phyloP scores from a whole-genome alignment of 2,113 vertebrate genomes.

The Carassius gibelio region DNA sequence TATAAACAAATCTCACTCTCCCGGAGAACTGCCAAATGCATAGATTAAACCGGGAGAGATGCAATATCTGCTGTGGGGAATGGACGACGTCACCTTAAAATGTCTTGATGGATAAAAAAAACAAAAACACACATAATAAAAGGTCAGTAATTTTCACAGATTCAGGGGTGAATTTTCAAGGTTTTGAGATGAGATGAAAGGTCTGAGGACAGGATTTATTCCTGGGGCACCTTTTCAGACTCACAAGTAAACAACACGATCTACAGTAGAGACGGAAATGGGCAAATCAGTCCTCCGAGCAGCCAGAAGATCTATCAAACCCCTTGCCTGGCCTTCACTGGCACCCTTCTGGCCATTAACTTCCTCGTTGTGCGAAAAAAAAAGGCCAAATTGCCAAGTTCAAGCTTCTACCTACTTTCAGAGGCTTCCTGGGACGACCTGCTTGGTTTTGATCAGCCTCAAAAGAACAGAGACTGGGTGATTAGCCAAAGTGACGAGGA shows the following conservation, averaged over 20 bases:
- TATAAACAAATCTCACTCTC: slow-evolving; percentile 20
- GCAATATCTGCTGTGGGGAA: background rate
- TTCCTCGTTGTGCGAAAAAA: slow-evolving; percentile 50
- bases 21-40: background rate
- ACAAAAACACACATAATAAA: background rate
- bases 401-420: slow-evolving; percentile 28
- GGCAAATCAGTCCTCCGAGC: background rate
- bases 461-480: slow-evolving; percentile 37
- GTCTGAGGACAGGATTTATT: slow-evolving; percentile 24
- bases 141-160: background rate
- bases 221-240: slow-evolving; percentile 10
- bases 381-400: background rate
- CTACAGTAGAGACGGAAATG: background rate
- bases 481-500: slow-evolving; percentile 21
- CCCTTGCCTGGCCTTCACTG: slow-evolving; percentile 44
- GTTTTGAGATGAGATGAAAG: background rate
- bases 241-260: slow-evolving; percentile 38
- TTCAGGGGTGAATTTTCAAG: background rate
- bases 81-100: background rate
- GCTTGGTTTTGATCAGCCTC: slow-evolving; percentile 49
- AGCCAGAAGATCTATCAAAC: slow-evolving; percentile 58
- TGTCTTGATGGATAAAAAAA: slow-evolving; percentile 1
- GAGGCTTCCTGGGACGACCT: slow-evolving; percentile 49
- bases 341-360: slow-evolving; percentile 59
- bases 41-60: background rate